Base-by-base conservation (phyloP, 2,888 invertebrate species). In the Drosophila pullipes region DNA sequence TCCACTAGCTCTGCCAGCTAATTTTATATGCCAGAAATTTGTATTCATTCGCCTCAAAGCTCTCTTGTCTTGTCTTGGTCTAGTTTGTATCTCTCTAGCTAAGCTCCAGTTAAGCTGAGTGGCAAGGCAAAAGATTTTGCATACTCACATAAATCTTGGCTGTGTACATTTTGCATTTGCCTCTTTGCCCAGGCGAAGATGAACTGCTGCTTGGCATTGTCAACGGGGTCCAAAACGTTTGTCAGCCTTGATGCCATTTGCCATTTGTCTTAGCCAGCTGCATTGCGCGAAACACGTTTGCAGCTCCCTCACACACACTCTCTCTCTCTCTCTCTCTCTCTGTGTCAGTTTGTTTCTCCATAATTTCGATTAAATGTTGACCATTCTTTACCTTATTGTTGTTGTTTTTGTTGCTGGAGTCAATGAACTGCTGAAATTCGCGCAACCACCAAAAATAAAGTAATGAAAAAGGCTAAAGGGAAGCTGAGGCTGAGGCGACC, bases 351-450 rank as follows among this genome's bases (percentile, higher is more conserved):
- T 47, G 47, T 35, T 33, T 28, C 33, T 70, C 39, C 70, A 41
- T 69, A 70, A 69, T 69, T 69, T 70, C 39, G 69, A 25, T 58
- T 35, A 25, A 69, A 70, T 71, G 69, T 73, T 72, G 62, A 62
- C 49, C 70, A 70, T 55, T 61, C 61, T 55, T 70, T 39, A 41
- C 4, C 13, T 13, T 1, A 3, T 18, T 25, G 10, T 53, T 11
- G 31, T 16, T 25, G 9, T n/a, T 37, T 28, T 37, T 39, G 28
- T 70, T 69, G 5, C 31, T 55, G 73, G 30, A 71, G 70, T 71
- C 70, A 71, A 72, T 55, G 70, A 71, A 71, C 70, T 71, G 73
- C 44, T 70, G 30, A 70, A 69, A 70, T 70, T 69, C 58, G 69
- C 58, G 69, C 22, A 66, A 33, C 67, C 16, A 16, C 22, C 13